Base-by-base conservation (phyloP, 35 echinoderm and acorn worm species). In the Diadema setosum region DNA sequence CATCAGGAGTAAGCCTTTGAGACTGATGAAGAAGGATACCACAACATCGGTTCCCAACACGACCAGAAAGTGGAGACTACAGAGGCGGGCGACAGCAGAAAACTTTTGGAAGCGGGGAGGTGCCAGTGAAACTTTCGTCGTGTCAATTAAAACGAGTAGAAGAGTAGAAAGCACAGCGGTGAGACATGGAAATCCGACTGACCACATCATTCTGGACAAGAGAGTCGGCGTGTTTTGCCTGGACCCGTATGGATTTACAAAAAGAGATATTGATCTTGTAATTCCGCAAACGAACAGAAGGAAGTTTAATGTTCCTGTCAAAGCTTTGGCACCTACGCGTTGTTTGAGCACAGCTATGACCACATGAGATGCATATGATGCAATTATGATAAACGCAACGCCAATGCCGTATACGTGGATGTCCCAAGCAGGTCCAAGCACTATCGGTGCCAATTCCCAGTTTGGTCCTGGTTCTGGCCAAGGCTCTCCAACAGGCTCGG, bases 391-490 rank as follows among this genome's bases (percentile, higher is more conserved):
- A 81, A 93, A 89, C 0, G 58, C 52, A 36, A 82, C 12, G 27
- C 90, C 85, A 64, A 97, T 93, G 4, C 84, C 82, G 42, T 90
- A 93, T 3, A 89, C 82, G 45, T 97, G 94, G n/a, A 93, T 12
- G 11, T 61, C 45, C 50, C 84, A 90, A 17, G 94, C 94, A 5
- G 41, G 35, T 15, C 90, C 86, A 45, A 92, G 57, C 37, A 84
- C 50, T 23, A 42, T 65, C 15, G 41, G 76, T 15, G 87, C 75
- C 8, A 56, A 42, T 43, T 31, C 70, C 94, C 94, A 97, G 63
- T 97, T 75, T 5, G 94, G 94, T 39, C 94, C 94, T 25, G 94
- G 94, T 83, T 97, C 94, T 2, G 94, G 94, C 94, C 94, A 97
- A 0, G 75, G 81, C 57, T 95, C 91, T 0, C 90, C 58, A 52